Conservation (phyloP, 2,797 vertebrate genomes). For the Iguana delicatissima region DNA sequence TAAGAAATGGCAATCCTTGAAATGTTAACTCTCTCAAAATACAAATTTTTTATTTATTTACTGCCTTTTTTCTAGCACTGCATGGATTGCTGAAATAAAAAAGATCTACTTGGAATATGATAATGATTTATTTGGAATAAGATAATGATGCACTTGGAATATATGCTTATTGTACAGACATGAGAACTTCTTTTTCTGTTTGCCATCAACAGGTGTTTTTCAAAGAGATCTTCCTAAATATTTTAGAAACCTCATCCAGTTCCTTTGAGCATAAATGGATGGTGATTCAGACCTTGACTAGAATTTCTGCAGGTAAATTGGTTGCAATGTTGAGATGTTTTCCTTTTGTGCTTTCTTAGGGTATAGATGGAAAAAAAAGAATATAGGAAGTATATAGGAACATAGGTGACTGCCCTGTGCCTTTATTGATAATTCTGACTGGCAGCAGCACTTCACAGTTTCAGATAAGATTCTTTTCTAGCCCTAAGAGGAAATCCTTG, state of each 20-base stretch:
- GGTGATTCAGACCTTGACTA: slow-evolving; percentile 97
- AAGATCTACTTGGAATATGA: background rate
- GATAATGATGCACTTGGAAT: background rate
- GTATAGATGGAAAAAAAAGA: slow-evolving; percentile 23
- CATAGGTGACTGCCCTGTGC: too few species aligned
- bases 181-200: slow-evolving; percentile 28
- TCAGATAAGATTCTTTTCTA: too few species aligned
- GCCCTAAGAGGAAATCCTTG: too few species aligned
- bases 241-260: slow-evolving; percentile 95
- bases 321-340: slow-evolving; percentile 23
- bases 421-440: too few species aligned
- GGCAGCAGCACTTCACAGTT: too few species aligned
- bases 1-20: slow-evolving; percentile 2
- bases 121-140: background rate
- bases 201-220: slow-evolving; percentile 90
- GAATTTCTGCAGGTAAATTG: slow-evolving; percentile 94
- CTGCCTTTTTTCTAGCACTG: background rate
- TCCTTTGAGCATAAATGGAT: slow-evolving; percentile 99
- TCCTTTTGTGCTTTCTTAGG: slow-evolving; percentile 24
- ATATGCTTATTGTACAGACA: background rate
- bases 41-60: slow-evolving; percentile 18
- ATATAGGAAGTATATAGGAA: background rate
- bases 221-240: slow-evolving; percentile 97
- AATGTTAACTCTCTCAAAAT: background rate
- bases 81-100: slow-evolving; percentile 20